Evolutionary conservation across 1,140 invertebrate species (phyloP).

Genomic region (Copidosoma floridanum): DNA sequence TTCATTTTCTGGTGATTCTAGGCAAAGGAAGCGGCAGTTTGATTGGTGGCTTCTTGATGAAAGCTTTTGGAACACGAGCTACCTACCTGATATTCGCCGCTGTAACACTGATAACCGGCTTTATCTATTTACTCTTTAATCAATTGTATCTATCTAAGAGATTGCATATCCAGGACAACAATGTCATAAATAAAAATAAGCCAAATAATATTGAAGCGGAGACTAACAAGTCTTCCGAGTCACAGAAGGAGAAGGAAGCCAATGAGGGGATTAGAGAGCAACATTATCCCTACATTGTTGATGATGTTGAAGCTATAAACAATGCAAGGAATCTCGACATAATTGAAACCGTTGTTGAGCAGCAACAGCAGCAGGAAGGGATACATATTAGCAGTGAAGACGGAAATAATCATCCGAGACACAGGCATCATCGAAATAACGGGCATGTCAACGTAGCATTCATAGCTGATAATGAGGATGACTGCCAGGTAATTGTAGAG

Average conservation of each 20-base stretch:
- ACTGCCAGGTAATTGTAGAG: constrained; percentile 34
- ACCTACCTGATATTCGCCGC: constrained; percentile 74
- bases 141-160: constrained; percentile 63
- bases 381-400: too few species aligned
- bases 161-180: constrained; percentile 53
- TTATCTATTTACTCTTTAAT: constrained; percentile 72
- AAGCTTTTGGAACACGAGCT: constrained; percentile 67
- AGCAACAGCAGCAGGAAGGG: constrained; percentile 27
- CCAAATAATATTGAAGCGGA: constrained; percentile 27
- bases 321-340: constrained; percentile 45
- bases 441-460: constrained; percentile 57
- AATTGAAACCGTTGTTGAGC: constrained; percentile 38
- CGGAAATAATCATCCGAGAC: constrained; percentile 43
- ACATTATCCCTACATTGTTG: constrained; percentile 2
- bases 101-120: constrained; percentile 62
- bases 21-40: constrained; percentile 77
- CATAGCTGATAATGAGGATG: constrained; percentile 36
- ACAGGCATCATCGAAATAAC: constrained; percentile 37
- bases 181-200: constrained; percentile 59
- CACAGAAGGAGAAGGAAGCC: constrained; percentile 16
- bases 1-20: constrained; percentile 37
- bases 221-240: neutral
- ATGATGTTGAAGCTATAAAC: constrained; percentile 32
- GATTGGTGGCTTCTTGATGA: constrained; percentile 75
- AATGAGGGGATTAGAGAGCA: constrained; percentile 17